These are phyloP conservation scores for Vireo griseus DNA, from an alignment of 2,797 vertebrate genomes.

Conservation along the genomic window DNA sequence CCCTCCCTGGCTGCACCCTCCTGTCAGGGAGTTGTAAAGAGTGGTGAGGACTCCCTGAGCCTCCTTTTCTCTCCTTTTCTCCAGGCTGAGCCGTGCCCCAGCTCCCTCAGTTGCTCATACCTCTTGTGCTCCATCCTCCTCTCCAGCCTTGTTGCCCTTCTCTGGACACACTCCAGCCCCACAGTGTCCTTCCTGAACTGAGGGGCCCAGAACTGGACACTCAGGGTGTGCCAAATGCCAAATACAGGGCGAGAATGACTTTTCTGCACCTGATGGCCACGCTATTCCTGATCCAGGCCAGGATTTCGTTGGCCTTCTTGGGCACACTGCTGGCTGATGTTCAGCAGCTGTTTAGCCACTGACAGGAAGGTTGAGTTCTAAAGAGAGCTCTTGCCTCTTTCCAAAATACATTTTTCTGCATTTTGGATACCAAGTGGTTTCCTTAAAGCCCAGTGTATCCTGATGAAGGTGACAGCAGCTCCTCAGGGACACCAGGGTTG, in stretches of 20 bases:
- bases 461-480: background rate
- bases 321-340: background rate
- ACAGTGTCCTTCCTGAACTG: background rate
- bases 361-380: background rate
- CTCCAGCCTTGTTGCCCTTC: background rate
- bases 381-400: background rate
- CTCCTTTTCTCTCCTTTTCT: background rate
- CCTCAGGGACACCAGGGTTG: background rate
- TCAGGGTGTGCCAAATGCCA: background rate
- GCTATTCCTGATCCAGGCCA: accelerated
- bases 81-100: background rate
- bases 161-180: background rate
- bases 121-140: background rate
- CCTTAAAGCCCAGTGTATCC: background rate
- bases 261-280: background rate
- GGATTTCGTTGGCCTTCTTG: no score
- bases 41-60: background rate
- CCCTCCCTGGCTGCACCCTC: background rate
- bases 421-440: background rate
- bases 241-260: background rate
- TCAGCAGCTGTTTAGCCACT: background rate
- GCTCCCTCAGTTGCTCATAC: background rate
- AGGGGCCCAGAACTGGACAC: background rate
- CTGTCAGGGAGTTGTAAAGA: background rate
- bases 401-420: accelerated